These are phyloP conservation scores for Hippopotamyrus pictus DNA, from an alignment of 2,797 vertebrate genomes.

Conservation along the genomic window DNA sequence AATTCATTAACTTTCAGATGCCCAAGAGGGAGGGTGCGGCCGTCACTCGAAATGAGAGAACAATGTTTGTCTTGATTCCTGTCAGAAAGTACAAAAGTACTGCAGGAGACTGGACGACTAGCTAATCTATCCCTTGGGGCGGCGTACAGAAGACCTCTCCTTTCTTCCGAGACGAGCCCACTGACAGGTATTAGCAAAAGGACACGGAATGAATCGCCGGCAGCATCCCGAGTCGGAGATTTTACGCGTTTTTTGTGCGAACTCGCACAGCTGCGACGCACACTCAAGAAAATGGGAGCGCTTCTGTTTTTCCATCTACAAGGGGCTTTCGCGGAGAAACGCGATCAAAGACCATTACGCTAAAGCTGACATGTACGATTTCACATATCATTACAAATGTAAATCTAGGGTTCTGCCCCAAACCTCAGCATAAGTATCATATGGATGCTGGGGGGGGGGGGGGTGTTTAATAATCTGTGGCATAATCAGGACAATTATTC, in stretches of 20 bases:
- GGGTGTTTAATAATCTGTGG: background rate
- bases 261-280: slow-evolving; percentile 51
- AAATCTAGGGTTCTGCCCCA: background rate
- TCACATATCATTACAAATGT: background rate
- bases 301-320: background rate
- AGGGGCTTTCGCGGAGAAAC: background rate
- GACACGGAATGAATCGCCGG: slow-evolving; percentile 72
- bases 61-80: slow-evolving; percentile 25
- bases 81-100: slow-evolving; percentile 9
- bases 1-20: slow-evolving; percentile 64
- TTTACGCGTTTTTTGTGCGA: slow-evolving; percentile 67
- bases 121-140: slow-evolving; percentile 43
- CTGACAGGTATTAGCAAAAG: slow-evolving; percentile 78
- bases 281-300: slow-evolving; percentile 24
- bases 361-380: background rate
- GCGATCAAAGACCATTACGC: background rate
- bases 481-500: background rate
- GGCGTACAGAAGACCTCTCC: slow-evolving; percentile 67
- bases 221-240: slow-evolving; percentile 67
- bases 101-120: slow-evolving; percentile 33
- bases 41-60: slow-evolving; percentile 42
- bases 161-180: slow-evolving; percentile 65
- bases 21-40: slow-evolving; percentile 40
- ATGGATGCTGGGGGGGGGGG: background rate
- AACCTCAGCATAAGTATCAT: background rate